Conservation (phyloP, 2,113 vertebrate genomes). For the Stegastes partitus region DNA sequence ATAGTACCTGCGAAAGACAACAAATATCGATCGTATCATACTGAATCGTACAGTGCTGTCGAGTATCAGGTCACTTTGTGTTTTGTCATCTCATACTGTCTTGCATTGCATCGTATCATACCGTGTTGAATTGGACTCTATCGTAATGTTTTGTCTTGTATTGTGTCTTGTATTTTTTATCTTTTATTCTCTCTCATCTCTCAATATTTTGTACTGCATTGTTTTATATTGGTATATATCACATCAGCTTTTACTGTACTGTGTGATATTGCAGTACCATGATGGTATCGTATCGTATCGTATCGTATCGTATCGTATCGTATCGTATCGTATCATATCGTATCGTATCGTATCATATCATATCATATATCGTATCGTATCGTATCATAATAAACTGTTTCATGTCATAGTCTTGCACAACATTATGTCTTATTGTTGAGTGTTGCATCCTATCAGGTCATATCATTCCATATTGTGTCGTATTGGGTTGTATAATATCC, state of each 20-base stretch:
- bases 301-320: background rate
- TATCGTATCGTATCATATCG: background rate
- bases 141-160: too few relatives aligned
- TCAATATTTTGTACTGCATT: too few relatives aligned
- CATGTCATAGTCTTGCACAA: background rate
- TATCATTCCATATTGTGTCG: background rate
- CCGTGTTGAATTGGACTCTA: too few relatives aligned
- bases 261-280: rapidly evolving
- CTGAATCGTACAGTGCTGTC: background rate
- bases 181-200: too few relatives aligned
- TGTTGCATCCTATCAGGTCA: too few relatives aligned
- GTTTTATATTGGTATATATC: too few relatives aligned
- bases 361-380: background rate
- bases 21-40: background rate
- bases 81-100: rapidly evolving
- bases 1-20: conserved; percentile 87
- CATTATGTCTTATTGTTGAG: too few relatives aligned
- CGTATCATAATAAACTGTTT: background rate
- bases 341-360: too few relatives aligned
- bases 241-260: background rate
- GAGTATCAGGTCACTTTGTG: background rate
- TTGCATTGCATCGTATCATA: background rate
- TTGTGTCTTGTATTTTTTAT: too few relatives aligned
- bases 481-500: background rate
- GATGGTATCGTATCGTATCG: background rate